Evolutionary conservation across 2,113 vertebrate species (phyloP), one percentile per base, ranked within the genome.

Genomic region (Suricata suricatta): DNA sequence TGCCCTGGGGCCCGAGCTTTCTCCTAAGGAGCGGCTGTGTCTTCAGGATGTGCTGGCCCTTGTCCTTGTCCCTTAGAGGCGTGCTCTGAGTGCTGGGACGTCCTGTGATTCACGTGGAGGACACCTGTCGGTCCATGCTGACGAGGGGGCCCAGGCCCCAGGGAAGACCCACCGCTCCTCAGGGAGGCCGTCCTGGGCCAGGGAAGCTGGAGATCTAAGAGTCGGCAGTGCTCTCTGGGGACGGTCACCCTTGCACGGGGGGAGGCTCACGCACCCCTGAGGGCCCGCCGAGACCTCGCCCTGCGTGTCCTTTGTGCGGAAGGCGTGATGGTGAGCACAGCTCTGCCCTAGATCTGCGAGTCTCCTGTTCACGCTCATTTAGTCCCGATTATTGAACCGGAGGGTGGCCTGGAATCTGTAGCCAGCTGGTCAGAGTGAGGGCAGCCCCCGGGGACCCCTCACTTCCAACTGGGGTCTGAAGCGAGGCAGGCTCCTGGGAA

Each of bases 241-340:
- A 15, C 1, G 7, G 41, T 50, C 23, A 5, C 57, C 16, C 14
- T 0, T 1, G 72, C 57, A 11, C n/a, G 31, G 29, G 0, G 31
- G 71, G 87, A 44, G 88, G 50, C 29, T 13, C 54, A 1, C 1
- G 9, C 0, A 3, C 15, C 15, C 57, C n/a, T 69, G 14, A 66
- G 23, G 47, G 10, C 4, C 0, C 1, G 16, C 16, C 60, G 1
- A 6, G 77, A 50, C 47, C 47, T 35, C 1, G 2, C 7, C 54
- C 31, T 74, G 6, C 23, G 27, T 38, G 7, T 25, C 14, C 27
- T 68, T 69, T 33, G 5, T 35, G 4, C 0, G 11, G 1, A 69
- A 54, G 25, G n/a, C 16, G 17, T 29, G 23, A 3, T 16, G 7
- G 1, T 23, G 33, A 47, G 60, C 21, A 44, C 1, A 13, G 38